Evolutionary conservation across 92 coral and sea anemone species (phyloP), one percentile per base, ranked within the genome.

Genomic region (Porites evermanni): DNA sequence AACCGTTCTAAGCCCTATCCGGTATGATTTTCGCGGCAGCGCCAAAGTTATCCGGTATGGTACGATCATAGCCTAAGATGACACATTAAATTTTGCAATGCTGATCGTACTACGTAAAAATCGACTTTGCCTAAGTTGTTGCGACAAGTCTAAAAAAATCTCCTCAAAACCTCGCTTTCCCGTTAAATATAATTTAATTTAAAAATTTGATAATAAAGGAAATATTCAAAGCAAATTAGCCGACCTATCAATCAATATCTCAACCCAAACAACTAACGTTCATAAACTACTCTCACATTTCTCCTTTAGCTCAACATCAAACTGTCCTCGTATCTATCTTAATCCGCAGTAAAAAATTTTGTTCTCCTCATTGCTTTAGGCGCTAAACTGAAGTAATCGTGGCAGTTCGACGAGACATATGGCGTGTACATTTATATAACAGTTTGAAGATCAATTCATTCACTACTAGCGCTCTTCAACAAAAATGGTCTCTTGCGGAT

Each of bases 401-500:
- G 19, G 9, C 2, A 12, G 58, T 24, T 38, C 47, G 47, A 11
- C 59, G n/a, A 58, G 24, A 26, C 23, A 59, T 12, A 72, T 13
- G 17, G 26, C 47, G 47, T 38, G 6, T 38, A 7, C 1, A 72
- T 7, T 65, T 38, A 18, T 61, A 72, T 73, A 61, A 71, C 61
- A 38, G 12, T 38, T 32, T 58, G 26, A 70, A 19, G 66, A 54
- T 81, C 68, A 18, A 9, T 17, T 20, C 13, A 23, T 71, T n/a
- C 59, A 86, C 38, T 58, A 64, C 91, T 87, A 95, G 71, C 96
- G 95, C 81, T 97, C 99, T 92, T 97, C 98, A 12, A 97, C 99
- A 73, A 97, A 95, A 26, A 97, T 92, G 24, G 96, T 97, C 73
- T 95, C 99, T 78, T 97, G 99, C 9, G 99, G 99, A 80, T 97